These are phyloP conservation scores for Linyphia triangularis DNA, from an alignment of 2,888 invertebrate species.

Conservation along the genomic window DNA sequence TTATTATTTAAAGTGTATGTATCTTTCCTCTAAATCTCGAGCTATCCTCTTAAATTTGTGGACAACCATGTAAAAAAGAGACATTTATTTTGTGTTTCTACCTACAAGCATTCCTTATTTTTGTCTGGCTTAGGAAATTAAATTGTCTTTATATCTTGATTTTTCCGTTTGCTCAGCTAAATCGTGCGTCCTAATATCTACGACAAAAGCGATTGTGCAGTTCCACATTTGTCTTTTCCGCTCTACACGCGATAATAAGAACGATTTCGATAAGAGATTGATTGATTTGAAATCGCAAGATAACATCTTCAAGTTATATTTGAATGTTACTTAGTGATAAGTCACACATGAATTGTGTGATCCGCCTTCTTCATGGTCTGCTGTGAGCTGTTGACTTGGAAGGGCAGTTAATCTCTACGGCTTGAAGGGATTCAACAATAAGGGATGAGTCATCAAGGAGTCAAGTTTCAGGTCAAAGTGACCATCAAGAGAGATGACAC, in stretches of 20 bases:
- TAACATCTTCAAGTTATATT: not conserved
- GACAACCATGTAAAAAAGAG: too few relatives aligned
- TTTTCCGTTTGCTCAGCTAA: too few relatives aligned
- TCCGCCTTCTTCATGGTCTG: not conserved
- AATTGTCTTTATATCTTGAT: too few relatives aligned
- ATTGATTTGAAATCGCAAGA: not conserved
- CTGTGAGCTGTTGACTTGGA: not conserved
- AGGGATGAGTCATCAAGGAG: not conserved
- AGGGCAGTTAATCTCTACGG: not conserved
- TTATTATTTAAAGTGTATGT: too few relatives aligned
- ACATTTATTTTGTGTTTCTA: too few relatives aligned
- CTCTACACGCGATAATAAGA: not conserved
- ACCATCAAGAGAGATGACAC: slow-evolving; percentile 37
- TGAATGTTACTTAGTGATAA: not conserved
- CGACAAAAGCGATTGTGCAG: not conserved
- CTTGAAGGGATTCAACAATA: not conserved
- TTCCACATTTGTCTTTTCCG: too few relatives aligned
- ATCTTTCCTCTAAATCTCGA: too few relatives aligned
- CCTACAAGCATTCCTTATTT: too few relatives aligned
- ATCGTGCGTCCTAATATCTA: too few relatives aligned
- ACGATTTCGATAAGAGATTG: not conserved
- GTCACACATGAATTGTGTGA: not conserved
- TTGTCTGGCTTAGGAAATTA: too few relatives aligned
- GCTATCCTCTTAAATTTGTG: too few relatives aligned
- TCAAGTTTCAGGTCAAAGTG: slow-evolving; percentile 18